Base-by-base conservation (phyloP, 2,113 vertebrate species). In the Callionymus lyra region DNA sequence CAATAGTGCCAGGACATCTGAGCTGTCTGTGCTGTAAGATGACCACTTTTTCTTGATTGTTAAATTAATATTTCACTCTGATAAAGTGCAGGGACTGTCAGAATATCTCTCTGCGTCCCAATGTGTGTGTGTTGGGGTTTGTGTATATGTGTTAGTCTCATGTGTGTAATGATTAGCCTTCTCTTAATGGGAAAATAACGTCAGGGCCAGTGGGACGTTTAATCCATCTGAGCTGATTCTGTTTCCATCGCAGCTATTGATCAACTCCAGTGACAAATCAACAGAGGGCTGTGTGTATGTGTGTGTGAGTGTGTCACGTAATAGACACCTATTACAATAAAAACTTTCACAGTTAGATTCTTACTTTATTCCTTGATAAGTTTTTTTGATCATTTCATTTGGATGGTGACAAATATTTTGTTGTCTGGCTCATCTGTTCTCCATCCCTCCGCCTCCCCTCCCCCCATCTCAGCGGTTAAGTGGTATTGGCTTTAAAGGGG, bases 191-290 rank as follows among this genome's bases (percentile, higher is more conserved):
- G 77, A 82, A 82, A 82, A 82, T 76, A 81, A 81, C 68, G 80
- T 81, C 77, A 79, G 68, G 65, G 59, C 68, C 72, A 74, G 61
- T 82, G 74, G 76, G 70, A 79, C 57, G 51, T 81, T 81, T 82
- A 82, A 82, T 82, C 80, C 80, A 82, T 81, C 80, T 82, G 77
- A 79, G 80, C 80, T 80, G 77, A 79, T 79, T 82, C 80, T 69
- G 74, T 81, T 82, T 81, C 78, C 80, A 82, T 82, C 80, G 77
- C 59, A 57, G 72, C 68, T 82, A 82, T 82, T 81, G 77, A 81
- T 82, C 80, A 81, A 79, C 63, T 79, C 65, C 59, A 65, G 55
- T 77, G 74, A 81, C 77, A 81, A 81, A 82, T 77, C 76, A 82
- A 79, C 76, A 71, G 45, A 39, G 46, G 73, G 55, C 53, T 42